These are phyloP conservation scores for Caenorhabditis plicata DNA, from an alignment of 2,888 invertebrate genomes.

Conservation along the genomic window DNA sequence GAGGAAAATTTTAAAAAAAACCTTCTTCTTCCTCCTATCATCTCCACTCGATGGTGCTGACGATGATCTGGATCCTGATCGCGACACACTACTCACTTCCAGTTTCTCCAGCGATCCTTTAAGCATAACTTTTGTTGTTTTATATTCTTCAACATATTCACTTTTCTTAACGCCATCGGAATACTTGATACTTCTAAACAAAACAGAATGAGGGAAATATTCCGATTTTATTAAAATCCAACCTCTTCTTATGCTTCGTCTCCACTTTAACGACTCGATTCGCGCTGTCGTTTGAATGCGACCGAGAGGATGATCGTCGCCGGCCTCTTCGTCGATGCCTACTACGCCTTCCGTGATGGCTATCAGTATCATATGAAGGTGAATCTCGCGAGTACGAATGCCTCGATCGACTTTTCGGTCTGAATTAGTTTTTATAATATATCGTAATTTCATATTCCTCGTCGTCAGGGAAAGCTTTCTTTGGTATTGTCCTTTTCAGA, in stretches of 20 bases:
- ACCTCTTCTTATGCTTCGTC: constrained; percentile 2
- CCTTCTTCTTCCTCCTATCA: neutral
- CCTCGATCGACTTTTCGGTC: too few species aligned
- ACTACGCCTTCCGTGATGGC: too few species aligned
- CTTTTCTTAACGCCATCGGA: neutral
- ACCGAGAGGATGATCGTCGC: neutral
- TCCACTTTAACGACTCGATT: neutral
- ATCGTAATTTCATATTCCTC: too few species aligned
- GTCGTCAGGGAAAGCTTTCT: too few species aligned
- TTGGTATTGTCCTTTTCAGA: too few species aligned
- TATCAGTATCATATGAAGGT: too few species aligned
- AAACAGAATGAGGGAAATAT: neutral
- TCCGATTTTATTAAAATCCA: too few species aligned
- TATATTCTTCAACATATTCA: neutral
- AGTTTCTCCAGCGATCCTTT: constrained; percentile 6
- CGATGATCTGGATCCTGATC: constrained; percentile 1
- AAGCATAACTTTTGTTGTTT: neutral
- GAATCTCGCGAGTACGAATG: too few species aligned
- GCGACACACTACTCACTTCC: too few species aligned
- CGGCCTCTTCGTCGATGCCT: neutral
- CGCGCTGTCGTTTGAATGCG: neutral
- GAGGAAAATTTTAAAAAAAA: neutral
- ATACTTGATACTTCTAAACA: constrained; percentile 1
- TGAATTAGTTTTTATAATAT: too few species aligned
- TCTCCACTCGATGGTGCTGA: constrained; percentile 8